phyloP scores from a whole-genome alignment of 2,797 vertebrate species.

The Sylvilagus floridanus region DNA sequence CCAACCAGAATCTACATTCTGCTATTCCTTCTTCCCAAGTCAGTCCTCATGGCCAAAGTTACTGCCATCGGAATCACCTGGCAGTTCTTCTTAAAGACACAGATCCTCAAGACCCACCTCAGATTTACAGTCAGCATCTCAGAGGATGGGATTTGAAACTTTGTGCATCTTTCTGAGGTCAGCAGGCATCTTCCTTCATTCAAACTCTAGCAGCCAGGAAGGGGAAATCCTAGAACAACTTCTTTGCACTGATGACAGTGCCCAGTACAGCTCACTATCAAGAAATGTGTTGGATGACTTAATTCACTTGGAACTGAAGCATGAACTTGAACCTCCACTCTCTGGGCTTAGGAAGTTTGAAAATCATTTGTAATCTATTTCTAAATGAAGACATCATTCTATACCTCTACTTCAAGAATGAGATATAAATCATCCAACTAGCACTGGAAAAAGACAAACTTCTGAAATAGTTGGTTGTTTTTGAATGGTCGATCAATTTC shows the following conservation, averaged over 20 bases:
- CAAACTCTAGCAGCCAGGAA: background rate
- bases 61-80: background rate
- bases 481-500: background rate
- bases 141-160: background rate
- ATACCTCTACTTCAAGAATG: constrained; percentile 32
- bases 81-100: background rate
- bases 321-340: background rate
- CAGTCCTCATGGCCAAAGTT: background rate
- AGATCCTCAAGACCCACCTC: background rate
- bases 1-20: background rate
- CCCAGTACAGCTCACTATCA: background rate
- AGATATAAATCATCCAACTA: background rate
- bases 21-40: background rate
- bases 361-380: constrained; percentile 1
- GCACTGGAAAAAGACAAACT: background rate
- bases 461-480: background rate
- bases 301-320: background rate
- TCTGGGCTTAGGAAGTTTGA: background rate
- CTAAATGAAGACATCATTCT: background rate
- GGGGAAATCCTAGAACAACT: background rate
- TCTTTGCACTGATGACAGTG: background rate
- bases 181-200: background rate
- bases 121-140: background rate
- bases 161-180: background rate
- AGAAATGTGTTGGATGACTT: background rate